Evolutionary conservation across 2,113 vertebrate genomes (phyloP), one percentile per base, ranked within the genome.

Genomic region (Phasianus colchicus): DNA sequence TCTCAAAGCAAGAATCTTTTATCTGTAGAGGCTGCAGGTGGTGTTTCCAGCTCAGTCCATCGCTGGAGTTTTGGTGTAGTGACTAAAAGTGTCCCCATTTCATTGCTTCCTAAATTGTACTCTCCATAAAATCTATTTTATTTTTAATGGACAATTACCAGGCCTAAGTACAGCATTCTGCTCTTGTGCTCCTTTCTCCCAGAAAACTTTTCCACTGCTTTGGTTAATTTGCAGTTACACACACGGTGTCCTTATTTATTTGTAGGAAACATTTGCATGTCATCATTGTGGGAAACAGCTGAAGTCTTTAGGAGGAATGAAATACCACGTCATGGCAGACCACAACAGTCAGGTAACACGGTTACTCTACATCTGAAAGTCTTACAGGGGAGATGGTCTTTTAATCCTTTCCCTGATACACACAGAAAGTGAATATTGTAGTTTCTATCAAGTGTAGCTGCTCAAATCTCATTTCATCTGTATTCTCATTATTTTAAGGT

Each of bases 241-340:
- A 10, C 4, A 12, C 34, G 3, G 11, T 74, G 32, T 93, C 11
- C 71, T 90, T 78, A 64, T 86, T 93, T 83, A 13, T 83, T 94
- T 87, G 40, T 81, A 99, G 99, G 98, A 99, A 93, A 97, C 98
- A 42, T 99, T 98, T 85, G 99, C 98, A 1, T 99, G 99, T 91
- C 98, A 98, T 50, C 99, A 99, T 94, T 99, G 99, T 48, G 99
- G 98, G 67, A 99, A 99, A 94, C 99, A 99, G 72, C 98, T 99
- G 38, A 99, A 99, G 93, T 99, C 99, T 36, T 97, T 98, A 71
- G 98, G 99, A 42, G 99, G 99, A 86, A 99, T 99, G 98, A 99
- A 99, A 95, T 99, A 99, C 92, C 99, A 99, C 30, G 96, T 99
- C 96, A 99, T 99, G 99, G 99, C 99, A 42, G 99, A 99, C 90